Evolutionary conservation across 2,797 vertebrate genomes (phyloP), one percentile per base, ranked within the genome.

Genomic region (Todus mexicanus): DNA sequence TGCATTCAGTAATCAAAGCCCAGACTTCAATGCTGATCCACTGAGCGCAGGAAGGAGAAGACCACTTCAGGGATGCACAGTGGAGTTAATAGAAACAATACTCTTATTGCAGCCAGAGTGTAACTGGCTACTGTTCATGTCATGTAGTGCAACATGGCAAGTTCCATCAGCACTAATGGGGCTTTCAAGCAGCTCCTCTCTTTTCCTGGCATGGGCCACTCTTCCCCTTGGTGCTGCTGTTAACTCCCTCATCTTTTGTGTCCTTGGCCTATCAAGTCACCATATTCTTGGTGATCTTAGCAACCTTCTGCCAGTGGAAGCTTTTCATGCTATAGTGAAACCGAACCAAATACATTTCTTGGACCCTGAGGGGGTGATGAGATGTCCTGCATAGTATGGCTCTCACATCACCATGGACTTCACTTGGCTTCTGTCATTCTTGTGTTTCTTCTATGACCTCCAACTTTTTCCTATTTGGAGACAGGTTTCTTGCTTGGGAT

Each of bases 121-220:
- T 87, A 81, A 60, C 40, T 71, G 77, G 86, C 63, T 82, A 15
- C 71, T 53, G 81, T 71, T 84, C 64, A 51, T 56, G 38, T 43
- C 79, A 71, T 73, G 86, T 81, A 61, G 5, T 48, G 50, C 51
- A 37, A 4, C 59, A 0, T 31, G 77, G 76, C 63, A 42, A 38
- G 37, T 90, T 92, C 81, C 84, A 71, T 76, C 84, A 92, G 56
- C 74, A 7, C 76, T 94, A 75, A 87, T 59, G 73, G 66, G 76
- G 60, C 71, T 92, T 53, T 91, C 79, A 51, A 53, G 92, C 72
- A 84, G 60, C 76, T 75, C 10, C 35, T 61, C 45, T 74, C 38
- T 26, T 45, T 84, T 92, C 87, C 93, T 87, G 81, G 75, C 72
- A 59, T 11, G 53, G 53, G 65, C 48, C n/a, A 13, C n/a, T 73